Evolutionary conservation across 1,140 invertebrate genomes (phyloP), one percentile per base, ranked within the genome.

Genomic region (Mylabris phalerata): DNA sequence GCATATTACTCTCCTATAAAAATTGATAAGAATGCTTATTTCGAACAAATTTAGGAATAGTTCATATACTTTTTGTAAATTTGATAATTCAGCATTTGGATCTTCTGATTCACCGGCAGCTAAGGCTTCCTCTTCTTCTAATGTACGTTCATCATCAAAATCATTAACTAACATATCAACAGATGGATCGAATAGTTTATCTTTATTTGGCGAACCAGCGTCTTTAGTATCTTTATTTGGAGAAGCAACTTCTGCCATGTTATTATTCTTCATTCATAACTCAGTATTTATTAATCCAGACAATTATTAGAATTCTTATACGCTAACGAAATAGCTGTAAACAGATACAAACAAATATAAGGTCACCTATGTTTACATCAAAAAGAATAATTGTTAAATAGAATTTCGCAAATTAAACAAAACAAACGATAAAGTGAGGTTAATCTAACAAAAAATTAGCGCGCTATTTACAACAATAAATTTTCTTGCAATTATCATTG

Each of bases 41-140:
- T 19, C 10, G 5, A 24, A 49, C 10, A 9, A 25, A 27, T 19
- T 26, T 25, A 49, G 13, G 3, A 2, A 13, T 7, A 13, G 9
- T 47, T 24, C 11, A 57, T n/a, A 73, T 77, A 93, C 92, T 72
- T 87, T 87, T 72, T 92, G 87, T 48, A 97, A 79, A 73, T 89
- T 92, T 63, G 88, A 88, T 46, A 97, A 80, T 77, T 96, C 94
- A 69, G 89, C 89, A 66, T 88, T 82, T 39, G 89, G 87, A 75
- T 92, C 90, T 63, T 83, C 78, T 40, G 80, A 73, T 76, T 92
- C 90, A 65, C 85, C 82, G 62, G 88, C 88, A 70, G 92, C 92
- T 72, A 96, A 77, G 38, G 91, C 92, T 82, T 98, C 95, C 81
- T 97, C 94, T 79, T 97, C 94, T 73, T 96, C 94, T 68, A 97